Conservation (phyloP, 2,113 vertebrate species). For the Microtus ochrogaster region DNA sequence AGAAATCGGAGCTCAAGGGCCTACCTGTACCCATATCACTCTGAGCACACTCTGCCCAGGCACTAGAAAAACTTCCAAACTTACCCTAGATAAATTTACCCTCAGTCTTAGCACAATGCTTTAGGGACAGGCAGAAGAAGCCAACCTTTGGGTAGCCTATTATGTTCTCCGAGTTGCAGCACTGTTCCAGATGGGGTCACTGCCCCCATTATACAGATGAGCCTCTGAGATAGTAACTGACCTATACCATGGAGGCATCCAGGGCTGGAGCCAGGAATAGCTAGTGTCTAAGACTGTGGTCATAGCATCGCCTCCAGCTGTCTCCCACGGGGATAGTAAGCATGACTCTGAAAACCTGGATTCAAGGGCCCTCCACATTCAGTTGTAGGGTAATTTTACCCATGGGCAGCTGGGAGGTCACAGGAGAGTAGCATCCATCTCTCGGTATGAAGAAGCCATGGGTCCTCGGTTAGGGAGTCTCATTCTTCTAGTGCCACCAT, state of each 20-base stretch:
- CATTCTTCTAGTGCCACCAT: accelerated
- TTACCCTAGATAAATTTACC: not conserved
- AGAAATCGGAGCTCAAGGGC: no score
- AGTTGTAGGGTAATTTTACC: not conserved
- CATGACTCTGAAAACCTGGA: not conserved
- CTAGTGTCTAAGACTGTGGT: not conserved
- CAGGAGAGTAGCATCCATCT: not conserved
- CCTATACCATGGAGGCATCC: not conserved
- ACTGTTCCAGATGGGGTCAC: accelerated
- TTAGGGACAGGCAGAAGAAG: not conserved
- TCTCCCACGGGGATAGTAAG: not conserved
- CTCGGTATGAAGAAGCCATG: not conserved
- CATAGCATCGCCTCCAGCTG: not conserved
- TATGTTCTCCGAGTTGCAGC: no score
- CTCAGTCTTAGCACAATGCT: no score
- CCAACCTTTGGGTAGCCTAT: not conserved
- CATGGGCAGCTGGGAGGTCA: not conserved
- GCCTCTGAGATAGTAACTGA: not conserved
- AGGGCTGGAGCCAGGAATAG: not conserved
- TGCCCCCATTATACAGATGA: no score
- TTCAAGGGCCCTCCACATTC: not conserved
- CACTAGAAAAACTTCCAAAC: not conserved
- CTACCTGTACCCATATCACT: not conserved
- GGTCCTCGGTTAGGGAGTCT: not conserved
- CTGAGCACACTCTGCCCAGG: not conserved